Evolutionary conservation across 2,797 vertebrate genomes (phyloP).

Genomic region (Gephyroberyx darwinii): DNA sequence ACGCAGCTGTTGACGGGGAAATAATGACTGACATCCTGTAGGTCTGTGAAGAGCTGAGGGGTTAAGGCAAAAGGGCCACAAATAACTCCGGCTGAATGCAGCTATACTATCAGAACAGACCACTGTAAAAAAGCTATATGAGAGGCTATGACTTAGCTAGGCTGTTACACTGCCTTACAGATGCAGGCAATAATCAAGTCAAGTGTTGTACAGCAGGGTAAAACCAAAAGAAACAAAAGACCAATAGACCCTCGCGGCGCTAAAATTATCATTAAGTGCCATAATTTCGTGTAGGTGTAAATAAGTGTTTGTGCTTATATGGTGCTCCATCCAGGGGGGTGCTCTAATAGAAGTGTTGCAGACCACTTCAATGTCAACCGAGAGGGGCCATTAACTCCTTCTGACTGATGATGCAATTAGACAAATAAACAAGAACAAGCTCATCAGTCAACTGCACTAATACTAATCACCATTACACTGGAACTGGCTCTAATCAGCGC

Average conservation of each 20-base stretch:
- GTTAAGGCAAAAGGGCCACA: constrained; percentile 7
- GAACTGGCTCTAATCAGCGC: constrained; percentile 31
- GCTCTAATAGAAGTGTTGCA: constrained; percentile 41
- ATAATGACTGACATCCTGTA: constrained; percentile 36
- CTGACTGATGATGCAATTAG: constrained; percentile 74
- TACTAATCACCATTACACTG: constrained; percentile 54
- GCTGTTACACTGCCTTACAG: constrained; percentile 5
- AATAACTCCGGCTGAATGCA: background rate
- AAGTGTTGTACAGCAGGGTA: constrained; percentile 9
- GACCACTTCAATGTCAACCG: constrained; percentile 61
- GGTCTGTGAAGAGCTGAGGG: constrained; percentile 27
- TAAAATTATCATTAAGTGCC: background rate
- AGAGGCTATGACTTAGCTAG: constrained; percentile 19
- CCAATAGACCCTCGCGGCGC: background rate
- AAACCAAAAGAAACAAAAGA: constrained; percentile 17
- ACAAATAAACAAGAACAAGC: constrained; percentile 66
- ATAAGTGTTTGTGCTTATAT: constrained; percentile 39
- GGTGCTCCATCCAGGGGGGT: constrained; percentile 27
- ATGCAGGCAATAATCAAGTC: constrained; percentile 31
- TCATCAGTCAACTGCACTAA: constrained; percentile 67
- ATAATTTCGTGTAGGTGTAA: constrained; percentile 24
- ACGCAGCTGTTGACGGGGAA: constrained; percentile 18
- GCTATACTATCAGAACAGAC: background rate
- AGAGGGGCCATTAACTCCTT: constrained; percentile 63
- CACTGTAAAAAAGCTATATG: constrained; percentile 25